phyloP scores from a whole-genome alignment of 2,888 invertebrate species.

The Lypha dubia region DNA sequence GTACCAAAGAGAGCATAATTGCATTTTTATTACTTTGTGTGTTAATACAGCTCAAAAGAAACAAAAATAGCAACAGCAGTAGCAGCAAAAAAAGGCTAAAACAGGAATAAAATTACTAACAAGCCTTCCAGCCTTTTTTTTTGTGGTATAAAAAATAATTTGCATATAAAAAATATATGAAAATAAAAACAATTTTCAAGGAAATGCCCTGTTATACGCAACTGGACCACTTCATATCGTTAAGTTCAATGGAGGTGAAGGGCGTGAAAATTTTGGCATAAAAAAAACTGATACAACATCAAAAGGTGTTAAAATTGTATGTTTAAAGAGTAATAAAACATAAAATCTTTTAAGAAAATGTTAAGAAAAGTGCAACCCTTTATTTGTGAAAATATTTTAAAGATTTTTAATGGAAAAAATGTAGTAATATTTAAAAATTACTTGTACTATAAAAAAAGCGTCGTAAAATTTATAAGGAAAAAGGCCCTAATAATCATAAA shows the following conservation, averaged over 20 bases:
- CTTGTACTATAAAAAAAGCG: conserved; percentile 54
- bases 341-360: conserved; percentile 44
- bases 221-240: conserved; percentile 59
- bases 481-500: conserved; percentile 64
- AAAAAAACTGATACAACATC: conserved; percentile 31
- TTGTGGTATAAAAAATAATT: conserved; percentile 51
- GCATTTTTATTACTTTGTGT: conserved; percentile 74
- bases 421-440: conserved; percentile 48
- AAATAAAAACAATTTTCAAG: conserved; percentile 37
- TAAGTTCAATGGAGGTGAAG: conserved; percentile 15
- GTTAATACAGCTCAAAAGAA: conserved; percentile 62
- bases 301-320: conserved; percentile 67
- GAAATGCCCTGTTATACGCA: conserved; percentile 21
- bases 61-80: conserved; percentile 11
- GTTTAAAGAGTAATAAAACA: conserved; percentile 39
- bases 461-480: conserved; percentile 53
- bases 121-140: conserved; percentile 58
- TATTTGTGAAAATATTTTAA: conserved; percentile 18
- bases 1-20: conserved; percentile 71
- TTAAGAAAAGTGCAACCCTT: conserved; percentile 49
- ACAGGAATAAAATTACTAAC: conserved; percentile 64
- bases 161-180: conserved; percentile 67
- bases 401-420: conserved; percentile 12
- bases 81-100: conserved; percentile 61
- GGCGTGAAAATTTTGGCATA: conserved; percentile 39